Percentiles rank a stretch among this genome's conserved stretches.
Evolutionary conservation across 1,140 invertebrate genomes (phyloP).

Genomic region (Marisa cornuarietis): DNA sequence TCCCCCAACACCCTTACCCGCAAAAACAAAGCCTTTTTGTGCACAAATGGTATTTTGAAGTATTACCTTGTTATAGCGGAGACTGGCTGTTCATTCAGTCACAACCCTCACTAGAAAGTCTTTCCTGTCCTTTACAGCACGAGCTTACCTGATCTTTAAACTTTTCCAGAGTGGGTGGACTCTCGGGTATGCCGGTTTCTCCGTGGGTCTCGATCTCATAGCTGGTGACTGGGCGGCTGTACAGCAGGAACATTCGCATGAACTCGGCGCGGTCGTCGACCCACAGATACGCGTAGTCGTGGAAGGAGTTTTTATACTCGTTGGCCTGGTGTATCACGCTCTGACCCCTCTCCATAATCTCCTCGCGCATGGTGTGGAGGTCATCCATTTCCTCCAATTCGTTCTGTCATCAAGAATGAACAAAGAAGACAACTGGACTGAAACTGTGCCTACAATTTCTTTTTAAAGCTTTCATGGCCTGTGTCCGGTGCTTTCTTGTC

Average conservation of each 20-base stretch:
- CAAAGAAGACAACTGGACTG: neutral
- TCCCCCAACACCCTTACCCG: neutral
- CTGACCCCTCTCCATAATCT: conserved; percentile 63
- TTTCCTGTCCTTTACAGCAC: neutral
- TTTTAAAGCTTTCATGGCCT: neutral
- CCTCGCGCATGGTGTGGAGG: conserved; percentile 60
- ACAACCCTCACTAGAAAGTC: neutral
- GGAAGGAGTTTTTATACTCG: conserved; percentile 64
- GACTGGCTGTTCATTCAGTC: no score
- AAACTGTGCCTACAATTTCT: neutral
- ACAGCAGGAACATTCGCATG: conserved; percentile 90
- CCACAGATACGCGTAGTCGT: conserved; percentile 81
- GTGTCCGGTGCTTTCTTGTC: conserved; percentile 49
- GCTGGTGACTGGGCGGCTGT: conserved; percentile 81
- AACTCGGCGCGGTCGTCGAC: conserved; percentile 85
- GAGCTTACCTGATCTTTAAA: conserved; percentile 82
- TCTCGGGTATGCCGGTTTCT: conserved; percentile 64
- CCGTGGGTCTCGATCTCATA: conserved; percentile 86
- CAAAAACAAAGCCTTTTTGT: no score
- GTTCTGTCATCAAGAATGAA: conserved; percentile 35
- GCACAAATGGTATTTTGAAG: no score
- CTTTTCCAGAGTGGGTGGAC: conserved; percentile 84
- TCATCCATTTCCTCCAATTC: conserved; percentile 65
- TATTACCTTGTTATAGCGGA: no score
- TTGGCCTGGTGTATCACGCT: conserved; percentile 63